These are phyloP conservation scores for Macrosiphum euphorbiae DNA, from an alignment of 2,888 invertebrate species.

Conservation along the genomic window DNA sequence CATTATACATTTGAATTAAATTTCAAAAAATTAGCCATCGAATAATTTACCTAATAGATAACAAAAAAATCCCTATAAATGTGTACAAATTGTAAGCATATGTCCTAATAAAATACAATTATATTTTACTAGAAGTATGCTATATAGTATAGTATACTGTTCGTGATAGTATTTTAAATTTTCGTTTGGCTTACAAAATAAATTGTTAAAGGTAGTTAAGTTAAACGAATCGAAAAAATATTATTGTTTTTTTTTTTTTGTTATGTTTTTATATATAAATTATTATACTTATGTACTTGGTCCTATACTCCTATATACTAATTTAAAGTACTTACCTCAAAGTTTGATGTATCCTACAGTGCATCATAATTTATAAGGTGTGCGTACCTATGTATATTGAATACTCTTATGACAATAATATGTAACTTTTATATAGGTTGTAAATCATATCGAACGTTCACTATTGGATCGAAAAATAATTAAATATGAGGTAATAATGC, in stretches of 20 bases:
- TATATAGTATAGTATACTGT: neutral
- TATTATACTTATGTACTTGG: neutral
- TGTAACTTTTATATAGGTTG: neutral
- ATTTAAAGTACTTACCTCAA: neutral
- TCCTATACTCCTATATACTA: neutral
- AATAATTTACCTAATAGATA: neutral
- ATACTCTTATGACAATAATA: neutral
- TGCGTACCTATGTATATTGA: neutral
- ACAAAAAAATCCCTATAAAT: neutral
- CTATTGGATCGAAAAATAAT: neutral
- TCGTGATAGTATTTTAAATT: neutral
- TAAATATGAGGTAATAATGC: neutral
- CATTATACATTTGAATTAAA: neutral
- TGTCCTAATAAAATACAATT: neutral
- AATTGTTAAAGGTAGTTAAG: neutral
- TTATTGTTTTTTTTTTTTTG: neutral
- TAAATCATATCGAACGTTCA: neutral
- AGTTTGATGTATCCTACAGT: neutral
- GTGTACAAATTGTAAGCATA: neutral
- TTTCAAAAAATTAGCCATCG: neutral
- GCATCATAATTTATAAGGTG: neutral
- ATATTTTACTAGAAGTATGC: neutral
- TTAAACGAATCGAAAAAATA: neutral
- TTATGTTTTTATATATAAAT: neutral
- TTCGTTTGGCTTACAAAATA: neutral